Evolutionary conservation across 2,888 invertebrate species (phyloP), one percentile per base, ranked within the genome.

Genomic region (Callinectes sapidus): DNA sequence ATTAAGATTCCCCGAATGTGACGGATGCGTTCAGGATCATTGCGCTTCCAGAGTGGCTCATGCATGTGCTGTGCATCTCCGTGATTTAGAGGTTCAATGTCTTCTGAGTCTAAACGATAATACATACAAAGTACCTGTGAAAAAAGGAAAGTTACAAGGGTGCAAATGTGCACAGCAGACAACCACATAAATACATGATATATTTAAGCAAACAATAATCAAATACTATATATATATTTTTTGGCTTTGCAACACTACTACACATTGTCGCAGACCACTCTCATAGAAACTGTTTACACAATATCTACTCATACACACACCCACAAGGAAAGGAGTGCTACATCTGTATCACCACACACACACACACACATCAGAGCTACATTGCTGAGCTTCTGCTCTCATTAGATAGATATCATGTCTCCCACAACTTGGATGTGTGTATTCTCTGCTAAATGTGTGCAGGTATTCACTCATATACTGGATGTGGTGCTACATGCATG

Each of bases 41-140:
- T 94, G 14, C 94, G 90, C 42, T 92, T 93, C 94, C 94, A 94
- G n/a, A 94, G 86, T 1, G 94, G 94, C 55, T 94, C 94, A 32
- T 94, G 93, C 28, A 90, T 88, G 87, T 94, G 91, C 66, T 93
- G 92, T 66, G 16, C 94, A 94, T 77, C 95, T 96, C 35, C 94
- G 71, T 93, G 92, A 88, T 81, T 48, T 39, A 92, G 35, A 35
- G 94, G 91, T 48, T 92, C 92, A 85, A 96, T 96, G 91, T 97
- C 97, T 95, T 93, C 94, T 28, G 92, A 90, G 28, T 95, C 95
- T 90, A 95, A 93, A 96, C 97, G 92, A 96, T 96, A 95, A 94
- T 95, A 95, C 94, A 95, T 95, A 89, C 96, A 96, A 90, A 97
- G 95, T 55, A 96, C 95, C 93, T 96, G 92, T 54, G 77, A 89